Evolutionary conservation across 64 coral and sea anemone genomes (phyloP).

Genomic region (Astreopora myriophthalma): DNA sequence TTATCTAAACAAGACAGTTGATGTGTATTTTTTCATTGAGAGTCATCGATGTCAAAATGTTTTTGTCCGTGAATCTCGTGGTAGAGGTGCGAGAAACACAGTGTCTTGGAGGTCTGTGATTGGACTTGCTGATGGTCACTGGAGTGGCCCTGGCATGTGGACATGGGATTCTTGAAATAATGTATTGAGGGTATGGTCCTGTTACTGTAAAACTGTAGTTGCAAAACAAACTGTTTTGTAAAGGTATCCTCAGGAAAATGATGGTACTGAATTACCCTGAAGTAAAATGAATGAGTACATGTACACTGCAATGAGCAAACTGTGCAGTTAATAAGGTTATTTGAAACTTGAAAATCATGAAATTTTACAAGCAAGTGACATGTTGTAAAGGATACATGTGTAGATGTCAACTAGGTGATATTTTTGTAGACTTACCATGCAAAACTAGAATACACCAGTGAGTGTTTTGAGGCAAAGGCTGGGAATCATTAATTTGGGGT

Average conservation of each 20-base stretch:
- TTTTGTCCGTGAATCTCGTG: slow-evolving; percentile 33
- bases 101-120: slow-evolving; percentile 41
- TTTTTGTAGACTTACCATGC: background rate
- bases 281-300: slow-evolving; percentile 1
- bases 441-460: background rate
- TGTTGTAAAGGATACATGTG: background rate
- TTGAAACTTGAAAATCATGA: background rate
- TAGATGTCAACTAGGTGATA: background rate
- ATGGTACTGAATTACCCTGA: background rate
- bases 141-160: slow-evolving; percentile 9
- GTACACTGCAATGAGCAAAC: background rate
- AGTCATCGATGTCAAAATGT: slow-evolving; percentile 42
- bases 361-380: too few species aligned
- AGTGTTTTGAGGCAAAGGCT: background rate
- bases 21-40: slow-evolving; percentile 50
- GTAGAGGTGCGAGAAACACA: slow-evolving; percentile 40
- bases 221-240: background rate
- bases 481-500: background rate
- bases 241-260: background rate
- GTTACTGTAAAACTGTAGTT: slow-evolving; percentile 5
- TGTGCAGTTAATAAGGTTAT: background rate
- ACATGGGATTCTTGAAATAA: background rate
- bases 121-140: slow-evolving; percentile 44
- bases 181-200: background rate
- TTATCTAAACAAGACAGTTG: slow-evolving; percentile 12